Evolutionary conservation across 64 coral and sea anemone species (phyloP).

Genomic region (Stichodactyla helianthus): DNA sequence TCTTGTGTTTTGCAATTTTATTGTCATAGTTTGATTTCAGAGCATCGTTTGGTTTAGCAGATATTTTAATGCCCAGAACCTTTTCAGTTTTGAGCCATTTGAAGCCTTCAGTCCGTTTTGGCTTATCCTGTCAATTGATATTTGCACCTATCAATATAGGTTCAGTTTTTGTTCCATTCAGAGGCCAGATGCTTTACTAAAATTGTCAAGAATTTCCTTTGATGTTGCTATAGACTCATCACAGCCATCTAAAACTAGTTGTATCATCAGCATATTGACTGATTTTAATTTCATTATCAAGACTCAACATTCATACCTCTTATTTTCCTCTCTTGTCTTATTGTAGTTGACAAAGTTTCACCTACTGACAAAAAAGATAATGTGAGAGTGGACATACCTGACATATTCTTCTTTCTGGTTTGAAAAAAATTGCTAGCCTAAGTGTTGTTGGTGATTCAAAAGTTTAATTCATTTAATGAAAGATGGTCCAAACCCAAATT

Average conservation of each 20-base stretch:
- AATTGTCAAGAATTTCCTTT: not conserved
- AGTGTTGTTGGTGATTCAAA: not conserved
- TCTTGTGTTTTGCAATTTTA: constrained; percentile 24
- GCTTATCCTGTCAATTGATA: constrained; percentile 1
- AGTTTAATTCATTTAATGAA: not conserved
- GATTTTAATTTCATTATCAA: too few relatives aligned
- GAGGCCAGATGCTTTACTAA: not conserved
- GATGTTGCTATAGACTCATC: not conserved
- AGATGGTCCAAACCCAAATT: too few relatives aligned
- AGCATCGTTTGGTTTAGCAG: not conserved
- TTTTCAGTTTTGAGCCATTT: constrained; percentile 28
- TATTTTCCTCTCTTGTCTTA: not conserved
- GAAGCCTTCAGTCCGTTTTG: constrained; percentile 12
- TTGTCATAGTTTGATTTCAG: constrained; percentile 6
- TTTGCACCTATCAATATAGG: not conserved
- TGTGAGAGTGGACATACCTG: not conserved
- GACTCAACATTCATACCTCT: not conserved
- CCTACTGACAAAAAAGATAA: not conserved
- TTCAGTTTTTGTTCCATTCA: constrained; percentile 17
- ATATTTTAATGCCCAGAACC: constrained; percentile 31
- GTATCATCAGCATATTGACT: too few relatives aligned
- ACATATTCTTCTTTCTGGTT: not conserved
- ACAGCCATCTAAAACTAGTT: not conserved
- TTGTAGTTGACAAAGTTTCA: too few relatives aligned
- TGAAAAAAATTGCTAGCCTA: not conserved